phyloP scores from a whole-genome alignment of 2,113 vertebrate species.

The Gnathonemus longibarbis region DNA sequence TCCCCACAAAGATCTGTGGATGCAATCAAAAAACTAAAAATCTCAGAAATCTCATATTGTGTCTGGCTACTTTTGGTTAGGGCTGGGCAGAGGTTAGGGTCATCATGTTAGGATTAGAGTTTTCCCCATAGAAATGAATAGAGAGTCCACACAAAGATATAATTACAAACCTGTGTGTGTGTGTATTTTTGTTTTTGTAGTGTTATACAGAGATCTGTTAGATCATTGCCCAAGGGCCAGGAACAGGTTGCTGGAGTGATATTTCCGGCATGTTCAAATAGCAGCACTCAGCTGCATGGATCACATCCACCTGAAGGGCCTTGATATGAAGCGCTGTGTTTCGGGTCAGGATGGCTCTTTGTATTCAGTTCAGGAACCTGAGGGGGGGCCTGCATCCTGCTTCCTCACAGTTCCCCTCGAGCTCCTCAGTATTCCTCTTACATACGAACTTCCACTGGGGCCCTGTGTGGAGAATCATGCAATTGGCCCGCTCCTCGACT shows the following conservation, averaged over 20 bases:
- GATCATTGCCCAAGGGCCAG: not conserved
- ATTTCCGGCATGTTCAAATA: not conserved
- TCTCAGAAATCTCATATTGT: no score
- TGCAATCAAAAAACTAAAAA: no score
- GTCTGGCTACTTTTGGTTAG: no score
- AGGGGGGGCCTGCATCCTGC: not conserved
- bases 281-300: not conserved
- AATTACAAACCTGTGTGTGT: not conserved
- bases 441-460: not conserved
- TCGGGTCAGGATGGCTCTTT: not conserved
- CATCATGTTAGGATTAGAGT: no score
- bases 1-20: no score
- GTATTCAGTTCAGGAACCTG: not conserved
- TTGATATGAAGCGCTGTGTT: not conserved
- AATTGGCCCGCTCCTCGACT: slow-evolving; percentile 1
- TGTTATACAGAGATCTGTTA: not conserved
- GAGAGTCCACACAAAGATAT: no score
- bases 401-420: not conserved
- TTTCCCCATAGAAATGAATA: no score
- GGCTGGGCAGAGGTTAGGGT: no score
- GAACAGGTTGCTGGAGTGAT: not conserved
- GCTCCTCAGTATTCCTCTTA: not conserved
- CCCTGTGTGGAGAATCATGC: not conserved
- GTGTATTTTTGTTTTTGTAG: not conserved
- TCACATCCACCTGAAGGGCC: not conserved